A percentile compares a stretch with the other conserved stretches of the same genome.
Conservation (phyloP, 2,797 vertebrate genomes). For the Syngnathus acus region DNA sequence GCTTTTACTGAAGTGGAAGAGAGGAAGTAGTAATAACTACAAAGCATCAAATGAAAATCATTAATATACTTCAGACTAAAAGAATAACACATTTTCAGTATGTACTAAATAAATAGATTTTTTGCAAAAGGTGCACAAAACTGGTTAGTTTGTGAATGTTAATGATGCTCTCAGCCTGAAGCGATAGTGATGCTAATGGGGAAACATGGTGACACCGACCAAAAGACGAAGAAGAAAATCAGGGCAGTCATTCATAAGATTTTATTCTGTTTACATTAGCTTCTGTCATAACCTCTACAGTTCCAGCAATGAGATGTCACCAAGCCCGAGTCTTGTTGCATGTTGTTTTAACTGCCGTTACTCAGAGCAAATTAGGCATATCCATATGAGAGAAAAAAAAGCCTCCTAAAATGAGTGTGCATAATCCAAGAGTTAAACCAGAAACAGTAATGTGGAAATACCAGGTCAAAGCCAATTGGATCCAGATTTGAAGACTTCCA, state of each 20-base stretch:
- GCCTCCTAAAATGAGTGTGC: background rate
- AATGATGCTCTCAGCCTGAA: background rate
- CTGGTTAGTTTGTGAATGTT: background rate
- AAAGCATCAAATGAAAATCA: background rate
- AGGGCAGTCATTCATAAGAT: background rate
- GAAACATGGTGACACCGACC: conserved; percentile 2
- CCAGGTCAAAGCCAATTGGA: background rate
- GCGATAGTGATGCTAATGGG: background rate
- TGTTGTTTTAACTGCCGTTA: background rate
- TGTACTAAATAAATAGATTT: background rate
- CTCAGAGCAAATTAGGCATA: background rate
- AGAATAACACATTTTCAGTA: background rate
- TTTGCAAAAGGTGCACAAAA: background rate
- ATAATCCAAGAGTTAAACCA: conserved; percentile 3
- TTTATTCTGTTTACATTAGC: background rate
- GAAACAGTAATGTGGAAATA: background rate
- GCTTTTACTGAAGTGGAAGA: background rate
- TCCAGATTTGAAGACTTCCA: conserved; percentile 3
- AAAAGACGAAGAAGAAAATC: background rate
- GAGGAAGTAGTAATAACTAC: background rate
- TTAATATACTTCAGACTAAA: background rate
- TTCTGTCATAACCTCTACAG: background rate
- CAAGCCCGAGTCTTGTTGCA: background rate
- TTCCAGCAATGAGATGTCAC: background rate
- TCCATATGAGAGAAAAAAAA: background rate